These are phyloP conservation scores for Apodemia mormo DNA, from an alignment of 2,888 invertebrate species.

Conservation along the genomic window DNA sequence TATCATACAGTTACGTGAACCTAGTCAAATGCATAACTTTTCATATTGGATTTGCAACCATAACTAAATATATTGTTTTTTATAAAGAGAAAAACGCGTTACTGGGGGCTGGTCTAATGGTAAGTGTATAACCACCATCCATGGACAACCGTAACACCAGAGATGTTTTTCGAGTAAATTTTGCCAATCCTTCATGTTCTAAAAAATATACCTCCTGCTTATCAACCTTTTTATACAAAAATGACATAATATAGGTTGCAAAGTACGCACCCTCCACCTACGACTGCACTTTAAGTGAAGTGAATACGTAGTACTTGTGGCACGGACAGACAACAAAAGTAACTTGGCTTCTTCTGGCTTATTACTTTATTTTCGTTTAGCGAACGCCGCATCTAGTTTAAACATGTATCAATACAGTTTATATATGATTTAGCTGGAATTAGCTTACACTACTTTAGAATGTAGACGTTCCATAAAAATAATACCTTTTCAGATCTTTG, in stretches of 20 bases:
- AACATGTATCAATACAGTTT: background rate
- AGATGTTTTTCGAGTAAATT: background rate
- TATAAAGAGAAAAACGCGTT: too few relatives aligned
- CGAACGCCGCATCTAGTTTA: background rate
- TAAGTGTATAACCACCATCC: background rate
- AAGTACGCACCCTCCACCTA: background rate
- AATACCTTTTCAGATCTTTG: too few relatives aligned
- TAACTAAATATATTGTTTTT: too few relatives aligned
- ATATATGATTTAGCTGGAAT: background rate
- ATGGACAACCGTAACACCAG: background rate
- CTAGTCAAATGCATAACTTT: too few relatives aligned
- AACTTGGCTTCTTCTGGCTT: background rate
- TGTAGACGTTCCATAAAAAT: too few relatives aligned
- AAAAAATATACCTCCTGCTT: background rate
- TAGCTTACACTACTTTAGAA: background rate
- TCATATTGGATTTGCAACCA: too few relatives aligned
- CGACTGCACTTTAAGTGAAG: background rate
- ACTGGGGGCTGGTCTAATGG: too few relatives aligned
- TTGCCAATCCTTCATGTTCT: background rate
- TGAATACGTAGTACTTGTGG: constrained; percentile 3
- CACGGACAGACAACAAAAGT: constrained; percentile 8
- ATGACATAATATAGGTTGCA: constrained; percentile 17
- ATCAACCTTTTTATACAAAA: constrained; percentile 41
- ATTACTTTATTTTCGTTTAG: constrained; percentile 5
- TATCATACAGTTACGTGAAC: too few relatives aligned